Percentiles rank a stretch among this genome's conserved stretches.
These are phyloP conservation scores for Spea hammondii DNA, from an alignment of 2,797 vertebrate genomes.

Conservation along the genomic window DNA sequence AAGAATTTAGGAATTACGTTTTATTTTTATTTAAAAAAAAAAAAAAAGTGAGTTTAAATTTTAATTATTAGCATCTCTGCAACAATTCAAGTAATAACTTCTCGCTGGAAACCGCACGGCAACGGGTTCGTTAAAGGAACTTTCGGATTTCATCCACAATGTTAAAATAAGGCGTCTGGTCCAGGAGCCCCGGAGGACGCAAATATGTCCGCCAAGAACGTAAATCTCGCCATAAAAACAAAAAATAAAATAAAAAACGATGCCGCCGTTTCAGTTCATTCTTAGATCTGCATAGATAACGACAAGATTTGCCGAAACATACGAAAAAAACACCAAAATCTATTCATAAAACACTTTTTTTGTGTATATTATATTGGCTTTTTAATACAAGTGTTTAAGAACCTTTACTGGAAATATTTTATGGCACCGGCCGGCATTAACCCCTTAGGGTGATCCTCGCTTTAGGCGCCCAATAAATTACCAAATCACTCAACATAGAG, in stretches of 20 bases:
- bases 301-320: slow-evolving; percentile 37
- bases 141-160: background rate
- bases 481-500: slow-evolving; percentile 63
- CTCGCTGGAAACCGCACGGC: background rate
- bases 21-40: slow-evolving; percentile 15
- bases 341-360: slow-evolving; percentile 61
- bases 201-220: background rate
- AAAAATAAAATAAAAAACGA: background rate
- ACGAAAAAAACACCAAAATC: slow-evolving; percentile 26
- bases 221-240: background rate
- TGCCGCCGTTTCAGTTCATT: slow-evolving; percentile 25
- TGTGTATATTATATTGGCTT: slow-evolving; percentile 59
- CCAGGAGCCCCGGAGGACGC: background rate
- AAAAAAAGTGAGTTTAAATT: background rate
- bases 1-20: slow-evolving; percentile 3
- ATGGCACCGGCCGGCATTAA: slow-evolving; percentile 60
- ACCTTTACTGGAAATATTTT: slow-evolving; percentile 59
- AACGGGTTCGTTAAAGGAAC: background rate
- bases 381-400: slow-evolving; percentile 61
- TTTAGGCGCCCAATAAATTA: slow-evolving; percentile 61
- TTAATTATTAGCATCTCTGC: background rate
- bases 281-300: slow-evolving; percentile 50
- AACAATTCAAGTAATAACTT: slow-evolving; percentile 34
- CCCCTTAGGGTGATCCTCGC: background rate
- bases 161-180: background rate